Evolutionary conservation across 1,140 invertebrate species (phyloP).

Genomic region (Hypsibius dujardini): DNA sequence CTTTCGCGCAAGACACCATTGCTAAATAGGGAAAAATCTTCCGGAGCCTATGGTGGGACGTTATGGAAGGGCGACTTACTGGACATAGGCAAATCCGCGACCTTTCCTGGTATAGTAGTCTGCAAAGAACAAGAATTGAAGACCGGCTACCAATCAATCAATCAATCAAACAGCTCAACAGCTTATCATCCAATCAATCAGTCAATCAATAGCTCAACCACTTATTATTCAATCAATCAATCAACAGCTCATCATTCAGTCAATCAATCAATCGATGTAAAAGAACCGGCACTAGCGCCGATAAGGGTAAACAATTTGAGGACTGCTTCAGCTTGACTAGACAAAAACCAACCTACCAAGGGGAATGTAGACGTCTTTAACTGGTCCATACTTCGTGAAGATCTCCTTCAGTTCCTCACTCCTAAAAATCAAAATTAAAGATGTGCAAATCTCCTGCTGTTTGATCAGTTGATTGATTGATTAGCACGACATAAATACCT

Average conservation of each 20-base stretch:
- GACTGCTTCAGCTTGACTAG: not conserved
- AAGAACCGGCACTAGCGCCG: not conserved
- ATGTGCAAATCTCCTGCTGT: not conserved
- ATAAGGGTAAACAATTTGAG: not conserved
- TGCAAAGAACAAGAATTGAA: too few species aligned
- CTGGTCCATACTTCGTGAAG: not conserved
- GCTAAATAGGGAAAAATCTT: too few species aligned
- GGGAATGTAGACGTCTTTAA: conserved; percentile 9
- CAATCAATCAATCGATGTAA: too few species aligned
- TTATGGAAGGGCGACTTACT: conserved; percentile 4
- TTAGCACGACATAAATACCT: not conserved
- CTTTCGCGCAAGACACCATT: too few species aligned
- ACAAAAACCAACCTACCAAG: not conserved
- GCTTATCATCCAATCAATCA: too few species aligned
- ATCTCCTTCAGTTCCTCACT: conserved; percentile 9
- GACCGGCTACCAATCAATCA: too few species aligned
- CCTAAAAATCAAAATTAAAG: conserved; percentile 2
- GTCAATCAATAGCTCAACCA: too few species aligned
- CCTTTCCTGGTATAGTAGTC: not conserved
- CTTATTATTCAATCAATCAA: too few species aligned
- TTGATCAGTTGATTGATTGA: not conserved
- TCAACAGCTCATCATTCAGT: too few species aligned
- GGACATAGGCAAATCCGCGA: not conserved
- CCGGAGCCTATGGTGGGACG: too few species aligned
- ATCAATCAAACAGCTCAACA: too few species aligned